These are phyloP conservation scores for Acrossocheilus wenchowensis DNA, from an alignment of 2,797 vertebrate genomes.

Conservation along the genomic window DNA sequence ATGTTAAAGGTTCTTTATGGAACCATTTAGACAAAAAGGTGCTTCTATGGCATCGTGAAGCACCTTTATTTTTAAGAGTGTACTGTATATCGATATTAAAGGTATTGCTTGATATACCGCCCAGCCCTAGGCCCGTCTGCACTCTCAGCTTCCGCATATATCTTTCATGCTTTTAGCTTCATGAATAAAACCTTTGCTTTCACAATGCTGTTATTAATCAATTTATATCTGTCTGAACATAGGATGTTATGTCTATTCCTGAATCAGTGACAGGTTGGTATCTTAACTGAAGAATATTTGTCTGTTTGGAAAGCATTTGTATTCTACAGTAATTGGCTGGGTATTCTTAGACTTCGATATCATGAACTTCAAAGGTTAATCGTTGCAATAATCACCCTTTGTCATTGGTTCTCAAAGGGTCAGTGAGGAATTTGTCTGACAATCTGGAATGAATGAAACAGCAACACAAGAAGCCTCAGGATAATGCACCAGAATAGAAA, in stretches of 20 bases:
- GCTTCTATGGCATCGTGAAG: too few relatives aligned
- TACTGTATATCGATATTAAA: too few relatives aligned
- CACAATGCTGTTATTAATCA: conserved; percentile 15
- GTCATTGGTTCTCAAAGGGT: neutral
- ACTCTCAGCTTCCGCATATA: neutral
- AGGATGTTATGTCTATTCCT: neutral
- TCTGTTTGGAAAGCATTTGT: neutral
- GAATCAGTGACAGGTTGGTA: neutral
- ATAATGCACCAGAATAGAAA: neutral
- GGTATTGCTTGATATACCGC: too few relatives aligned
- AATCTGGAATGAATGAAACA: neutral
- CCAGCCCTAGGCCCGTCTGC: too few relatives aligned
- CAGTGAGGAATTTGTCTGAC: neutral
- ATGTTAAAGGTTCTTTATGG: too few relatives aligned
- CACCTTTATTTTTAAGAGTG: too few relatives aligned
- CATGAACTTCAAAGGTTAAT: neutral
- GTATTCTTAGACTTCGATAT: neutral
- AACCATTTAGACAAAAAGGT: too few relatives aligned
- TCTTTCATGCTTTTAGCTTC: conserved; percentile 4
- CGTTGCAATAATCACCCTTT: neutral
- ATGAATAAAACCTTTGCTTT: conserved; percentile 43
- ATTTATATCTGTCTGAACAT: neutral
- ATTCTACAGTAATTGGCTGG: neutral
- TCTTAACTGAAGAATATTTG: neutral
- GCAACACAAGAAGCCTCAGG: neutral